A percentile compares a stretch with the other conserved stretches of the same genome.
These are phyloP conservation scores for Euura saliciscinereae DNA, from an alignment of 1,140 invertebrate species.

Conservation along the genomic window DNA sequence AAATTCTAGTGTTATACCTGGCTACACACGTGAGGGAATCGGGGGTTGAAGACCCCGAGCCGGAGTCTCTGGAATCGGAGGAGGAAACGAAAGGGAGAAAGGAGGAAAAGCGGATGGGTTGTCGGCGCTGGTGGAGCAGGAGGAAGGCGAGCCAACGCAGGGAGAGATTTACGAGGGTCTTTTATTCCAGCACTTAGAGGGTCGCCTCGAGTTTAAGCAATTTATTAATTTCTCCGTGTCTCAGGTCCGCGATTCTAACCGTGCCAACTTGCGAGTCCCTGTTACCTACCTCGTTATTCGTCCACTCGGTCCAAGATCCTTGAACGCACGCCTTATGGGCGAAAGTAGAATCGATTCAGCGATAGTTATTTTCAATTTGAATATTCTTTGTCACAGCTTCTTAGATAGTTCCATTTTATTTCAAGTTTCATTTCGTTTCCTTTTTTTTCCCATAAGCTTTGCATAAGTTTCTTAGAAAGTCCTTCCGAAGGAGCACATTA, in stretches of 20 bases:
- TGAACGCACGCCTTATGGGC: too few species aligned
- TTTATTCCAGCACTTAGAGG: conserved; percentile 45
- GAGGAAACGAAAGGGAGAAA: not conserved
- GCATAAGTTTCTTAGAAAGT: conserved; percentile 12
- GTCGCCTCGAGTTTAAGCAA: conserved; percentile 51
- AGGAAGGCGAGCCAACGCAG: conserved; percentile 24
- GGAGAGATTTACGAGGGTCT: conserved; percentile 52
- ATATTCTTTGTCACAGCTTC: too few species aligned
- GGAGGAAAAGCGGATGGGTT: not conserved
- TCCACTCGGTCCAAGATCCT: too few species aligned
- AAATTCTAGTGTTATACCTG: too few species aligned
- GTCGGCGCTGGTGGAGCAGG: conserved; percentile 4
- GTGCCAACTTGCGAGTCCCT: not conserved
- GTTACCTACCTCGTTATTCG: conserved; percentile 17
- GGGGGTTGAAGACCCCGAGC: not conserved
- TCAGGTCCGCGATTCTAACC: conserved; percentile 24
- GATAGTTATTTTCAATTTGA: too few species aligned
- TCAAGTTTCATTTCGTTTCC: conserved; percentile 3
- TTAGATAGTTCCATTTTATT: too few species aligned
- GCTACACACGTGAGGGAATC: not conserved
- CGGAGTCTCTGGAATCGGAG: not conserved
- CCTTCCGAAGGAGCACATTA: conserved; percentile 3
- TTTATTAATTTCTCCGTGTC: conserved; percentile 54
- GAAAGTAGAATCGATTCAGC: too few species aligned
- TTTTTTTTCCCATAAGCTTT: conserved; percentile 17